These are phyloP conservation scores for Oscheius onirici DNA, from an alignment of 2,888 invertebrate species.

Conservation along the genomic window DNA sequence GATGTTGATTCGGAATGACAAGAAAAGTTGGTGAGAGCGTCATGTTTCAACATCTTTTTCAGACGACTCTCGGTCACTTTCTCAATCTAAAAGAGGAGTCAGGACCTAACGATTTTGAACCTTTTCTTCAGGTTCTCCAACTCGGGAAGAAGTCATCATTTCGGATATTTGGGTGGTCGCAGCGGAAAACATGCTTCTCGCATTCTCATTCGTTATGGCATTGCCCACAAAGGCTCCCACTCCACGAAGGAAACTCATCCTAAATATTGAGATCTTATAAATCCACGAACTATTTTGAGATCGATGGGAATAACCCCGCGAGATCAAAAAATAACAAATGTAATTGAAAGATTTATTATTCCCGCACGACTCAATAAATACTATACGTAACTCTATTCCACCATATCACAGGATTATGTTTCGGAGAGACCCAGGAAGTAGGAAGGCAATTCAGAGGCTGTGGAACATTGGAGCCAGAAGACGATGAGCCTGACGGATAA, in stretches of 20 bases:
- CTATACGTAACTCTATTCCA: not conserved
- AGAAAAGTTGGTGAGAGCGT: constrained; percentile 26
- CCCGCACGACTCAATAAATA: constrained; percentile 20
- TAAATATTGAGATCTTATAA: not conserved
- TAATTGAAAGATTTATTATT: constrained; percentile 9
- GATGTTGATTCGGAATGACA: constrained; percentile 32
- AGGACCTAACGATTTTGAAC: not conserved
- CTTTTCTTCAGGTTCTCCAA: constrained; percentile 1
- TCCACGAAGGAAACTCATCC: constrained; percentile 27
- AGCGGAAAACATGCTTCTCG: constrained; percentile 18
- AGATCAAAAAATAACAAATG: not conserved
- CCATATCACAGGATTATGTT: constrained; percentile 5
- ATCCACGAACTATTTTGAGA: not conserved
- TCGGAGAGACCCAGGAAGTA: not conserved
- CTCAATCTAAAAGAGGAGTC: constrained; percentile 5
- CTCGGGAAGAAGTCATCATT: constrained; percentile 18
- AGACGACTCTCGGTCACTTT: constrained; percentile 23
- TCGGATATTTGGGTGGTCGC: constrained; percentile 21
- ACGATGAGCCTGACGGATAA: constrained; percentile 28
- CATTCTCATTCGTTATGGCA: constrained; percentile 29
- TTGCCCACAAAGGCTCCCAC: constrained; percentile 8
- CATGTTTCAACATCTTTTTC: constrained; percentile 36
- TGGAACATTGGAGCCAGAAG: constrained; percentile 33
- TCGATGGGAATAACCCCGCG: not conserved
- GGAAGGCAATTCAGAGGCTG: not conserved